Base-by-base conservation (phyloP, 2,797 vertebrate genomes). In the Otus scops region DNA sequence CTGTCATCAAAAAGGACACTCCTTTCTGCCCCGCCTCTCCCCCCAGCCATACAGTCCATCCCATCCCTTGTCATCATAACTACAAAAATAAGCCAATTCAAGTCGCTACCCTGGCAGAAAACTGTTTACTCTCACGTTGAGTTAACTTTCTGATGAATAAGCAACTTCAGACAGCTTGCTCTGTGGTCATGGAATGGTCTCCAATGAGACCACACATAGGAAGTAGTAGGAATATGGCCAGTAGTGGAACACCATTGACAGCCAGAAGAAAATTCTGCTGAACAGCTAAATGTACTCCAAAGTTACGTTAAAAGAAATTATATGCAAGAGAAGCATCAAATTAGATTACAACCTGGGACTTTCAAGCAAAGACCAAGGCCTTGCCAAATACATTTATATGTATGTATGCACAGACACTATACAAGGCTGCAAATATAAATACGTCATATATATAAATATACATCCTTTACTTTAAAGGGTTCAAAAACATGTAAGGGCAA, bases 1-100 rank as follows among this genome's bases (percentile, higher is more conserved):
- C 41, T 81, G 67, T 63, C 92, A 94, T 69, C 84, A 88, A 54
- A 86, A 92, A 10, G 5, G n/a, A 81, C 63, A 41, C 67, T 59
- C 50, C 93, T 50, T 84, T 85, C 51, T 76, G 20, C 10, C 7
- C 26, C 17, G 43, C 7, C 16, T 16, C 53, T 30, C 10, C 16
- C 17, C 2, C 10, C 41, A 70, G 54, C 41, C 69, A 57, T 9
- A 13, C 15, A 39, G 54, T 81, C 76, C 20, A 5, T 38, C 21
- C 57, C 83, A 47, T 81, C 41, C 69, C 65, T 70, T 88, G 54
- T 57, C 83, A 68, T 73, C 74, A 5, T 0, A 61, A 57, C 38
- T 57, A 94, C 43, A 73, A 89, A 93, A 89, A 82, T 60, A 82
- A 82, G 59, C 5, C 59, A 51, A 76, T 48, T 76, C 30, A 65